Conservation (phyloP, 2,797 vertebrate species). For the Lacerta bilineata region DNA sequence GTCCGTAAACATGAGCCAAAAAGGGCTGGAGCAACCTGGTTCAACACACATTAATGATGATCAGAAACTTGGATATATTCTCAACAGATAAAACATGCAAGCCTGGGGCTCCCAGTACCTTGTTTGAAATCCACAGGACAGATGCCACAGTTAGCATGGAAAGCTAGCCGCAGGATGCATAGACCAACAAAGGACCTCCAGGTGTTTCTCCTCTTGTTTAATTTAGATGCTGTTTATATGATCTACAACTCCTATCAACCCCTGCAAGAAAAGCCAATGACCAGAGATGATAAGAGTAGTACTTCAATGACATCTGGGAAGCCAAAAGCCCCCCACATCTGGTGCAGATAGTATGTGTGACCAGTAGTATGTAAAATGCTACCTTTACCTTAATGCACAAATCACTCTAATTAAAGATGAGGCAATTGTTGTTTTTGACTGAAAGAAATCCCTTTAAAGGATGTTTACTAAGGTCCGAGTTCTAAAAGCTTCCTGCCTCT, state of each 20-base stretch:
- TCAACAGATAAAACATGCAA: background rate
- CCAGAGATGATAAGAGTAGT: too few species aligned
- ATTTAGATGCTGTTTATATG: too few species aligned
- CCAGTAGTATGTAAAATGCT: background rate
- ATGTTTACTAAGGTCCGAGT: background rate
- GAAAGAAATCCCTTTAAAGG: background rate
- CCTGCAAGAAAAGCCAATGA: too few species aligned
- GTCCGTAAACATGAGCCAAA: background rate
- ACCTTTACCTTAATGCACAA: background rate
- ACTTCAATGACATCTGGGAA: too few species aligned
- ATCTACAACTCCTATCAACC: too few species aligned
- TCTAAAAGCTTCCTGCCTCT: background rate
- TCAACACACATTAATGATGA: background rate
- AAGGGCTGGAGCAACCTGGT: background rate
- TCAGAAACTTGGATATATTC: background rate
- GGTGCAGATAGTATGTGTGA: background rate
- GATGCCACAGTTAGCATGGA: too few species aligned
- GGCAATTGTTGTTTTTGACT: background rate
- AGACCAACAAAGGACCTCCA: background rate
- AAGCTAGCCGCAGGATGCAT: too few species aligned
- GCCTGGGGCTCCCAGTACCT: background rate
- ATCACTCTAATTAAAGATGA: background rate
- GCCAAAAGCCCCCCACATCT: too few species aligned
- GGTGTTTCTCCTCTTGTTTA: background rate
- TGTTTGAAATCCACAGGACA: background rate